Evolutionary conservation across 2,113 vertebrate genomes (phyloP), one percentile per base, ranked within the genome.

Genomic region (Sapayoa aenigma): DNA sequence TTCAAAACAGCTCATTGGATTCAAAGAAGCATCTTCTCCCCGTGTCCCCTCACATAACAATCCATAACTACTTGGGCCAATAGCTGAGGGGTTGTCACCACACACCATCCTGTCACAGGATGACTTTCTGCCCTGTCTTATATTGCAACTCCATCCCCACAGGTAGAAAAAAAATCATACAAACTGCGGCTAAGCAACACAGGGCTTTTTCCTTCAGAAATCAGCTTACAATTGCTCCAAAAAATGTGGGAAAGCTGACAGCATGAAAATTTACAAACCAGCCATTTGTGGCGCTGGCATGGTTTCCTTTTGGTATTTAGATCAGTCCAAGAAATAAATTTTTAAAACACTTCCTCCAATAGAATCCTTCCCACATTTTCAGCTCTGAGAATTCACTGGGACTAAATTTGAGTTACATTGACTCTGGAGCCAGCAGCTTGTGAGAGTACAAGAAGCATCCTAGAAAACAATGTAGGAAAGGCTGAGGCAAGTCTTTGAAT

Each of bases 201-300:
- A 52, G 63, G 58, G 72, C 47, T 84, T 74, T 76, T 46, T 69
- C n/a, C 49, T 91, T 76, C 78, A 66, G 67, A 93, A 87, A 87
- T 37, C 18, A 69, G 78, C 71, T 91, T 79, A 65, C 62, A 62
- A 24, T 18, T 49, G 69, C 78, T 80, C 63, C 35, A 83, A 89
- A 89, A 89, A 49, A 14, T 2, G 2, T 27, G 46, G 49, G 77
- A n/a, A 92, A 92, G n/a, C 9, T 0, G 1, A 56, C 56, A 77
- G 83, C 90, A 83, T 63, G 62, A 89, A 92, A 90, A 53, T 74
- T 78, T 93, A 49, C 93, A 93, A 79, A 58, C 31, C 81, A 85
- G 66, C 17, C 89, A 79, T 85, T 85, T 91, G 75, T 69, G 72
- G 72, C 5, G 15, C 84, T 93, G 62, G 84, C 71, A 62, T 58